Base-by-base conservation (phyloP, 2,888 invertebrate genomes). In the Geophilus truncorum region DNA sequence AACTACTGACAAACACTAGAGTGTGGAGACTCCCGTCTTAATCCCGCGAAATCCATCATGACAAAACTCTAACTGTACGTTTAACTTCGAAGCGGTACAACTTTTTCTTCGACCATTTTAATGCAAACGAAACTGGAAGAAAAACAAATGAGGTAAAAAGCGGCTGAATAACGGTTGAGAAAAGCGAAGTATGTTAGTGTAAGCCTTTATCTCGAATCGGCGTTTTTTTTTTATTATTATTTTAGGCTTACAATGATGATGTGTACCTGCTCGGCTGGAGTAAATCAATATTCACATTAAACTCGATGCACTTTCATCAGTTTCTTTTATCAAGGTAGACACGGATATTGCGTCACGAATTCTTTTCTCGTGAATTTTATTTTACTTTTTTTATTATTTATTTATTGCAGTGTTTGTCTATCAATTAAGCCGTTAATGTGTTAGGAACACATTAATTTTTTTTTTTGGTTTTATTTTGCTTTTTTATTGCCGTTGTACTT, bases 11-110 rank as follows among this genome's bases (percentile, higher is more conserved):
- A 70, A 70, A 70, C 70, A 70, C 25, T 70, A 25, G 70, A 15
- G 25, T 70, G 70, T 70, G 15, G 70, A n/a, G n/a, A n/a, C n/a
- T n/a, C n/a, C n/a, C 10, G 7, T 25, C 70, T 25, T 28, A 70
- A 10, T 70, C 15, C 70, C 70, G 70, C 70, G 70, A 70, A 70
- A 70, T 70, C 70, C 28, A 70, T 70, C 28, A 70, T 70, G 70
- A 28, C 28, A 70, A 70, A 25, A 25, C 70, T 51, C n/a, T 45
- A n/a, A 51, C 5, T 51, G 21, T 18, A 51, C 51, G 51, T 51
- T 18, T 1, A n/a, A 51, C 51, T 18, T 21, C 15, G n/a, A 3
- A n/a, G 45, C 45, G 45, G n/a, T 5, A 18, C 7, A 21, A 51
- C 51, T 51, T 51, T 5, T 51, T 28, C 12, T 3, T 25, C 7